phyloP scores from a whole-genome alignment of 2,797 vertebrate species.

The Centroberyx gerrardi region DNA sequence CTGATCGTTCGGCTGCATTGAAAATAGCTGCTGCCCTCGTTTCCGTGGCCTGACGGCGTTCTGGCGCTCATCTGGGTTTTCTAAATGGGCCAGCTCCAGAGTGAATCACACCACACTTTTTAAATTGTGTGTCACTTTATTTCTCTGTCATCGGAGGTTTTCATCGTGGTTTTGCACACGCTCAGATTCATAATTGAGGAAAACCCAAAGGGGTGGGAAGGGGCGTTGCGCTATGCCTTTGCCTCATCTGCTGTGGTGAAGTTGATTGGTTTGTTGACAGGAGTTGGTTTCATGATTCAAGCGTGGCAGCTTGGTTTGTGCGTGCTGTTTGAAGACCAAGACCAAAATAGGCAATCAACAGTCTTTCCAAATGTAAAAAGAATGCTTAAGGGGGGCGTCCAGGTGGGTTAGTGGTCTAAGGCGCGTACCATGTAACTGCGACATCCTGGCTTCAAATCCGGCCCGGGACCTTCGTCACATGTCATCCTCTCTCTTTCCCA shows the following conservation, averaged over 20 bases:
- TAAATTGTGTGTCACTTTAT: not conserved
- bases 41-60: slow-evolving; percentile 48
- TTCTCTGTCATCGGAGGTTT: not conserved
- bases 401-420: no score
- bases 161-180: not conserved
- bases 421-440: no score
- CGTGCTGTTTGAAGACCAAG: not conserved
- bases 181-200: slow-evolving; percentile 11
- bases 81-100: slow-evolving; percentile 70
- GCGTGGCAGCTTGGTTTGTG: not conserved
- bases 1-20: slow-evolving; percentile 50
- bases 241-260: not conserved
- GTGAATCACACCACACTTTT: slow-evolving; percentile 35
- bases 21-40: slow-evolving; percentile 80
- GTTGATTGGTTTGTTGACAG: not conserved
- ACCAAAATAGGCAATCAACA: no score
- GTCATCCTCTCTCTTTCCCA: no score
- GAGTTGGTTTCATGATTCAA: not conserved
- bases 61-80: slow-evolving; percentile 68
- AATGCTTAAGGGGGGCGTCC: no score
- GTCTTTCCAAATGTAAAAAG: no score
- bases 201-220: not conserved
- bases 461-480: no score
- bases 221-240: not conserved
- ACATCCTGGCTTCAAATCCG: no score